Percentiles rank a stretch among this genome's conserved stretches.
Conservation (phyloP, 2,113 vertebrate genomes). For the Melanerpes aurifrons region DNA sequence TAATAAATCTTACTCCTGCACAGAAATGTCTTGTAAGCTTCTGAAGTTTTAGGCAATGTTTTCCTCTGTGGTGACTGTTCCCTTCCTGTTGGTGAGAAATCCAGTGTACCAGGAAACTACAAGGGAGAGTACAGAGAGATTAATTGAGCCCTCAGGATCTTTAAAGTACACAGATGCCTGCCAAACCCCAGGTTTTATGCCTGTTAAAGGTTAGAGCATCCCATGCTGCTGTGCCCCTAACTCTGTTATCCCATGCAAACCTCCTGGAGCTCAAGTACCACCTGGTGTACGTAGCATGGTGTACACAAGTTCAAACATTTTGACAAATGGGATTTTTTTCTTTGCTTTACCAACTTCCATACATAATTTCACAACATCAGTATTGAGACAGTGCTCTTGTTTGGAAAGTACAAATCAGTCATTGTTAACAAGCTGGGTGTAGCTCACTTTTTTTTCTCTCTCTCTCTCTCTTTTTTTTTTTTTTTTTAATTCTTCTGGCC, state of each 20-base stretch:
- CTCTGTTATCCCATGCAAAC: neutral
- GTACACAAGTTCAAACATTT: neutral
- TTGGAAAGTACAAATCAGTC: slow-evolving; percentile 52
- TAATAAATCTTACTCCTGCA: neutral
- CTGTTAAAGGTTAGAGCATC: neutral
- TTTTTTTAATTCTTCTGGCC: slow-evolving; percentile 58
- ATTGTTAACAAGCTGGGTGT: slow-evolving; percentile 60
- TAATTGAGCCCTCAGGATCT: neutral
- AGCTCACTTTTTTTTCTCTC: slow-evolving; percentile 52
- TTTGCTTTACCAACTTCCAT: slow-evolving; percentile 32
- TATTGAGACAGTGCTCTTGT: slow-evolving; percentile 44
- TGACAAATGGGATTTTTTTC: neutral
- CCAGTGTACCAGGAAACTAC: neutral
- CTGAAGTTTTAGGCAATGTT: neutral
- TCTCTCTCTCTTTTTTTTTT: slow-evolving; percentile 27
- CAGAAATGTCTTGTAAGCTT: neutral
- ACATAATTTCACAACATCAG: slow-evolving; percentile 31
- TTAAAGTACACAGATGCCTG: neutral
- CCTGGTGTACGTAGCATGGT: neutral
- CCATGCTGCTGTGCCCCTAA: neutral
- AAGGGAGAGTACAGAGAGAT: neutral
- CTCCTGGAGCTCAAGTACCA: neutral
- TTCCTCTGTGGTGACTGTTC: neutral
- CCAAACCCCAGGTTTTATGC: neutral
- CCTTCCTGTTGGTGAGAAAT: neutral